Base-by-base conservation (phyloP, 2,113 vertebrate species). In the Psittacara wagleri region DNA sequence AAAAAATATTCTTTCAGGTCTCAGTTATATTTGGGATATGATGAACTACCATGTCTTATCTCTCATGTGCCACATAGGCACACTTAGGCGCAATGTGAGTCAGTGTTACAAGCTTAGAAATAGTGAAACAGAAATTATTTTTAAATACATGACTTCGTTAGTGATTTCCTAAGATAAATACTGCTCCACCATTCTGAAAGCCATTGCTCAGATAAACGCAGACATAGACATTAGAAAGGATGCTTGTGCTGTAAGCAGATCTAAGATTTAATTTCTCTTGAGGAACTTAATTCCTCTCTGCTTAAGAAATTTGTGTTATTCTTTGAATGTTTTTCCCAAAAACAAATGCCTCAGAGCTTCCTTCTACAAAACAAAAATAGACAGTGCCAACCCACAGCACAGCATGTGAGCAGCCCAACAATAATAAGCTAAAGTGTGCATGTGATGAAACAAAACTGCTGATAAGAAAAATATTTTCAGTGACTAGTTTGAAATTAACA, bases 381-480 rank as follows among this genome's bases (percentile, higher is more conserved):
- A 79, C 78, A 84, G 46, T 62, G 76, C 92, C 61, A 97, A 86
- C 73, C 64, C 86, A 86, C 83, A 91, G n/a, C 90, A 37, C 86
- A 92, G 94, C 90, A 95, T 95, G 90, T 91, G 90, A 92, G 66
- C 94, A 82, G n/a, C 73, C 75, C 68, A 94, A 96, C 33, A 95
- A 93, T 86, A 95, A 95, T 68, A 95, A 86, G 13, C 23, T 68
- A 31, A 90, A 91, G 9, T 37, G 52, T 89, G 31, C 74, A 76
- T 79, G 62, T 86, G 86, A 89, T 89, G 73, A 66, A 92, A 86
- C 14, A 92, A 84, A 95, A 86, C 90, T 78, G 28, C 83, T 93
- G 95, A 96, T 96, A 95, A 96, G 88, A 93, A 94, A 96, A 97
- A 90, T 94, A 95, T 94, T 95, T 95, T 95, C 57, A 72, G 77